A percentile compares a stretch with the other conserved stretches of the same genome.
These are phyloP conservation scores for Calosoma granatense DNA, from an alignment of 1,140 invertebrate genomes.

Conservation along the genomic window DNA sequence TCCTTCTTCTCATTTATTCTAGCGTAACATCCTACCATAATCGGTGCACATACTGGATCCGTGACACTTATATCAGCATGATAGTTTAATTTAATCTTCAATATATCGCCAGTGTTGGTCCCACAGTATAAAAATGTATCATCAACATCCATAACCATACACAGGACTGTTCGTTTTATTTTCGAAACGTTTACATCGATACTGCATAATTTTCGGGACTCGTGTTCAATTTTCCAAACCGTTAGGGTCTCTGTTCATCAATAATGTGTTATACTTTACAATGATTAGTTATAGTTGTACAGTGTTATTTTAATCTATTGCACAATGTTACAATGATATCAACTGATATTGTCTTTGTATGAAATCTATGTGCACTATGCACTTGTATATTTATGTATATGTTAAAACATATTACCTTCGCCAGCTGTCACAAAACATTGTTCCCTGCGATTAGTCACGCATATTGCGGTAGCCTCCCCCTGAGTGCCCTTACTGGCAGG, in stretches of 20 bases:
- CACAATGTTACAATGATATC: background rate
- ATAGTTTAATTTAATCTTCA: conserved; percentile 56
- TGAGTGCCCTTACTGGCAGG: conserved; percentile 52
- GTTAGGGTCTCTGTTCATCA: conserved; percentile 18
- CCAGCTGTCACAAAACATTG: conserved; percentile 61
- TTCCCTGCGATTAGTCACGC: conserved; percentile 42
- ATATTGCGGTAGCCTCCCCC: conserved; percentile 51
- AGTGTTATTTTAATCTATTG: too few species aligned
- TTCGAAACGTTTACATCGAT: conserved; percentile 62
- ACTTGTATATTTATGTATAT: background rate
- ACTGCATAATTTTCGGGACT: conserved; percentile 55
- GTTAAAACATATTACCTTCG: conserved; percentile 43
- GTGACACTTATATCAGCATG: conserved; percentile 42
- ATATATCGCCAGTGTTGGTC: conserved; percentile 63
- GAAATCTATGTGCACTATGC: background rate
- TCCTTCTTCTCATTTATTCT: conserved; percentile 40
- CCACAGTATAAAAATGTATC: conserved; percentile 73
- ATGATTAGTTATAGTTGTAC: too few species aligned
- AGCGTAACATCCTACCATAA: conserved; percentile 59
- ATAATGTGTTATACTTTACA: too few species aligned
- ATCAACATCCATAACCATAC: conserved; percentile 48
- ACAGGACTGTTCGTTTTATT: conserved; percentile 53
- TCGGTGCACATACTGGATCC: conserved; percentile 41
- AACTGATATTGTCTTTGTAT: background rate
- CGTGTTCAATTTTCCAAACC: conserved; percentile 66